phyloP scores from a whole-genome alignment of 2,113 vertebrate genomes.

The Vulpes ferrilata region DNA sequence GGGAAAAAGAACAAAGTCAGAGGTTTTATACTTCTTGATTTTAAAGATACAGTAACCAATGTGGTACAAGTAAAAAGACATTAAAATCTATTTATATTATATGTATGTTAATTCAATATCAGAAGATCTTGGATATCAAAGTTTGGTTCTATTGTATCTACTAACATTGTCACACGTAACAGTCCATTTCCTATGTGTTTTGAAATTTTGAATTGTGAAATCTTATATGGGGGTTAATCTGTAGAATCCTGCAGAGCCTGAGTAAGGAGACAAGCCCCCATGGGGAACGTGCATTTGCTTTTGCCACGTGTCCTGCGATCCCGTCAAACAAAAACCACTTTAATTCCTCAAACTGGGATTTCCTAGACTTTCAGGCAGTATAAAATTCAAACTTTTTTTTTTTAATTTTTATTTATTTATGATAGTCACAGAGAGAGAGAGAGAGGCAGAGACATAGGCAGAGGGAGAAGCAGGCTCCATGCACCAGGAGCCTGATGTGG shows the following conservation, averaged over 20 bases:
- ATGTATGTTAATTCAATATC: neutral
- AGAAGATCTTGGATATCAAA: neutral
- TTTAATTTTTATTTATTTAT: too few species aligned
- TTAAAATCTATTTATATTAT: neutral
- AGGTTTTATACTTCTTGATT: neutral
- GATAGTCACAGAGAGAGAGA: too few species aligned
- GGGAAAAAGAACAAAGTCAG: neutral
- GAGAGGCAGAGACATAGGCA: too few species aligned
- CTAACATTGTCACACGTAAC: neutral
- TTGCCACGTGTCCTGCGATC: neutral
- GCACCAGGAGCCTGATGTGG: too few species aligned
- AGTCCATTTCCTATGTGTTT: neutral
- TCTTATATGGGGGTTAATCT: neutral
- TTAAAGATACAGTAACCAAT: neutral
- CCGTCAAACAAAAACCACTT: neutral
- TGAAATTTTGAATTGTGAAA: neutral
- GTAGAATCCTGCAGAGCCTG: neutral
- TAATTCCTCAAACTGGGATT: neutral
- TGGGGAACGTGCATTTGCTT: neutral
- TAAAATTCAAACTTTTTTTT: too few species aligned
- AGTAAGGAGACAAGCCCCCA: neutral
- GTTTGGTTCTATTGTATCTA: neutral
- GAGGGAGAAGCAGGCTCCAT: too few species aligned
- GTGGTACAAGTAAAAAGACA: neutral
- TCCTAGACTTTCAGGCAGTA: neutral